Evolutionary conservation across 2,113 vertebrate species (phyloP).

Genomic region (Rhea americana): DNA sequence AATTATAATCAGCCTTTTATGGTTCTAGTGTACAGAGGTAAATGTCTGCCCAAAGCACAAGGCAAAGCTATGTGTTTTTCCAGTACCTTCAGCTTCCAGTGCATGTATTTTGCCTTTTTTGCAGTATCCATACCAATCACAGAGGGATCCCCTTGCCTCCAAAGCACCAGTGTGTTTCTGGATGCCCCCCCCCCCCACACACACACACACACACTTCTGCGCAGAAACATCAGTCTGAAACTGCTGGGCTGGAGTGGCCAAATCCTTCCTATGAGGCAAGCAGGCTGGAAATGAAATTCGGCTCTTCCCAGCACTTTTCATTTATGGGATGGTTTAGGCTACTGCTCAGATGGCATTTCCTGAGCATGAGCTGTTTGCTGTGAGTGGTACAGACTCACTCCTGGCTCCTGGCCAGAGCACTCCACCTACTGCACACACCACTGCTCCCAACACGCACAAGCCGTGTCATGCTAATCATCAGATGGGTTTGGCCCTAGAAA

Average conservation of each 20-base stretch:
- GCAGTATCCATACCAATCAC: background rate
- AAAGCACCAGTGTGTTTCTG: background rate
- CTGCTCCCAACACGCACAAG: background rate
- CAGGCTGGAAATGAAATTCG: background rate
- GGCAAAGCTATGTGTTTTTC: background rate
- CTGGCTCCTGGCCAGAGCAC: accelerated
- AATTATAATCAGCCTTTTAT: slow-evolving; percentile 10
- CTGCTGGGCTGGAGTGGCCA: background rate
- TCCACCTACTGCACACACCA: background rate
- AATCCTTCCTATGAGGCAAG: background rate
- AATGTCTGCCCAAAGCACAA: background rate
- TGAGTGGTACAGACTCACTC: background rate
- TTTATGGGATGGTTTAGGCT: background rate
- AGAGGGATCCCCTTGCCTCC: background rate
- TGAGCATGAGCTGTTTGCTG: background rate
- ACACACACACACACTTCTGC: background rate
- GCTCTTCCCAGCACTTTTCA: background rate
- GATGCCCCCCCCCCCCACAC: background rate
- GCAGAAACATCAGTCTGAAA: background rate
- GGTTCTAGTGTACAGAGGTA: background rate
- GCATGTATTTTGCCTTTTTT: background rate
- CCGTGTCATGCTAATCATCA: background rate
- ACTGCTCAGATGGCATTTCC: slow-evolving; percentile 12
- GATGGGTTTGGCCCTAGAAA: accelerated
- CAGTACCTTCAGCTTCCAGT: background rate